Percentiles rank a stretch among this genome's conserved stretches.
These are phyloP conservation scores for Papilio glaucus DNA, from an alignment of 1,140 invertebrate genomes.

Conservation along the genomic window DNA sequence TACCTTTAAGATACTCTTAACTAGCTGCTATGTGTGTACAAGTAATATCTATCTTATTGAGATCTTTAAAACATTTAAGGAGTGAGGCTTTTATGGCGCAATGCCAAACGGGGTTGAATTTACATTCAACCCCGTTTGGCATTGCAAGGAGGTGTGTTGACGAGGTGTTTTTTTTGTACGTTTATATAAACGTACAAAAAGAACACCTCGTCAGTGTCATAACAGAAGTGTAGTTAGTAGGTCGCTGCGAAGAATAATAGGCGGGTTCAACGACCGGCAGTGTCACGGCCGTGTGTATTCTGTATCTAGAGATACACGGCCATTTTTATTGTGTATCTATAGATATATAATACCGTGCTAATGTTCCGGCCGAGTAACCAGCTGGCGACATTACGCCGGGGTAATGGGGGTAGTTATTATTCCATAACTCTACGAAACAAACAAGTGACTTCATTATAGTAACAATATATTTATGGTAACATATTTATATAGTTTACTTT, in stretches of 20 bases:
- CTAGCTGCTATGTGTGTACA: no score
- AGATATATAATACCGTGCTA: conserved; percentile 6
- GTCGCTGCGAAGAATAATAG: conserved; percentile 68
- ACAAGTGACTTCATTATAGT: conserved; percentile 12
- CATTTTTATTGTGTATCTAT: not conserved
- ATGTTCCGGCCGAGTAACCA: conserved; percentile 19
- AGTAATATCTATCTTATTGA: no score
- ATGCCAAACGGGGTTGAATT: not conserved
- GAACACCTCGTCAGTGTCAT: conserved; percentile 39
- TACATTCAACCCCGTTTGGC: no score
- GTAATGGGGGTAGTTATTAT: conserved; percentile 8
- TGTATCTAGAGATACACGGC: conserved; percentile 2
- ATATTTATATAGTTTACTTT: no score
- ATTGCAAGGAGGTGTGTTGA: no score
- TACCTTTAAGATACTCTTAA: no score
- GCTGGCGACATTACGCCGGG: not conserved
- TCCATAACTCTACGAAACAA: conserved; percentile 14
- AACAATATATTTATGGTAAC: conserved; percentile 2
- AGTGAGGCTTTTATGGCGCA: not conserved
- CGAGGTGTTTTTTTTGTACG: conserved; percentile 45
- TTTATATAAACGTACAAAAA: conserved; percentile 37
- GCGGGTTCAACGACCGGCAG: conserved; percentile 69
- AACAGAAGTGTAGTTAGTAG: conserved; percentile 55
- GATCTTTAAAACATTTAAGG: not conserved
- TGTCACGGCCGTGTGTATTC: conserved; percentile 66